Percentiles rank a stretch among this genome's conserved stretches.
Evolutionary conservation across 2,797 vertebrate species (phyloP).

Genomic region (Sylvilagus floridanus): DNA sequence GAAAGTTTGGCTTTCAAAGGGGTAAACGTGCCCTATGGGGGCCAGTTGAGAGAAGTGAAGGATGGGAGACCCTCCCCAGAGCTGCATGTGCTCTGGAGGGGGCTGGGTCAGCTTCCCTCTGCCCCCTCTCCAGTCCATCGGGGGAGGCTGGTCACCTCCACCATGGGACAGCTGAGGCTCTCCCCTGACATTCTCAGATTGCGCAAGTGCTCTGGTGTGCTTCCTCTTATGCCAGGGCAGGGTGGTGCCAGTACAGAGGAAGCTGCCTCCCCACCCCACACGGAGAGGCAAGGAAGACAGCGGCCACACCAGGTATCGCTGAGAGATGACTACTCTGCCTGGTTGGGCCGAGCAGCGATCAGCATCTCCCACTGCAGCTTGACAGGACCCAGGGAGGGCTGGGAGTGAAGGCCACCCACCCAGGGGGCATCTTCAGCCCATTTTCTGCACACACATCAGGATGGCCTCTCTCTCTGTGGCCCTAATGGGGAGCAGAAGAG

Average conservation of each 20-base stretch:
- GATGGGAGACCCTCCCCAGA: not conserved
- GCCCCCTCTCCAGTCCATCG: not conserved
- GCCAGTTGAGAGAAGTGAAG: not conserved
- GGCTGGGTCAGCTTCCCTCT: not conserved
- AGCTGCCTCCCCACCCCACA: not conserved
- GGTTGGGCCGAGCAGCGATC: not conserved
- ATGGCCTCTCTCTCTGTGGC: not conserved
- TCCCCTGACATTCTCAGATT: not conserved
- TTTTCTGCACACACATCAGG: rapidly evolving
- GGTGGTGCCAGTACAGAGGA: not conserved
- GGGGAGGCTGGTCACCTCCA: not conserved
- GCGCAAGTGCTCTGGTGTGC: not conserved
- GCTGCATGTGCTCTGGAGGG: not conserved
- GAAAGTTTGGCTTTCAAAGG: not conserved
- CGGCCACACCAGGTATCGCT: not conserved
- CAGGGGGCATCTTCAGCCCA: too few species aligned
- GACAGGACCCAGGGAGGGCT: not conserved
- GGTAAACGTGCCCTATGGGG: not conserved
- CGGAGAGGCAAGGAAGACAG: not conserved
- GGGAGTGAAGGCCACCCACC: not conserved
- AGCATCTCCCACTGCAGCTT: not conserved
- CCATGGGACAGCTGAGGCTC: not conserved
- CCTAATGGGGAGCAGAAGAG: not conserved
- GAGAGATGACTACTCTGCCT: not conserved
- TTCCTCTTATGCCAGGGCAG: not conserved